phyloP scores from a whole-genome alignment of 2,113 vertebrate genomes.

The Synodontis membranacea region DNA sequence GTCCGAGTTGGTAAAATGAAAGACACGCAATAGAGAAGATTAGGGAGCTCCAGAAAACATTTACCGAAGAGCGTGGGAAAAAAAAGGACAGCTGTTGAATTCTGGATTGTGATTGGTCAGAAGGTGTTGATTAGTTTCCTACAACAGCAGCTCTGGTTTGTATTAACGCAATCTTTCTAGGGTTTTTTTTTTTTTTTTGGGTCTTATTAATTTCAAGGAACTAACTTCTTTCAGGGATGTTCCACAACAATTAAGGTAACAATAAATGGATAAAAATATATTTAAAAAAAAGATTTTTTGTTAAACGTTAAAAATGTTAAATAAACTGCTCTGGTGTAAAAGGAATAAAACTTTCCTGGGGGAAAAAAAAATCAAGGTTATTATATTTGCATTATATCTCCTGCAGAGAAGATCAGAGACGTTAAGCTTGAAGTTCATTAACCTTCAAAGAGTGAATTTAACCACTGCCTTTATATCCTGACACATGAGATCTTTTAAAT shows the following conservation, averaged over 20 bases:
- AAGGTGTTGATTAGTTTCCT: neutral
- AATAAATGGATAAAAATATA: neutral
- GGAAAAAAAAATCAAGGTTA: neutral
- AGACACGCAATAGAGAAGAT: neutral
- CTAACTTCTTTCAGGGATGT: neutral
- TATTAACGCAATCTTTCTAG: neutral
- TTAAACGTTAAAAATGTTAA: neutral
- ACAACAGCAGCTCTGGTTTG: neutral
- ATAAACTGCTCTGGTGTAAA: neutral
- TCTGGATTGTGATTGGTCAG: neutral
- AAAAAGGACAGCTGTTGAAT: neutral
- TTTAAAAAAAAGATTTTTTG: too few relatives aligned
- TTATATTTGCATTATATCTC: neutral
- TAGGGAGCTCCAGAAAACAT: neutral
- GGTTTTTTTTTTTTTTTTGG: too few relatives aligned
- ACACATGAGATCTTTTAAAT: neutral
- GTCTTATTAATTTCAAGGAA: neutral
- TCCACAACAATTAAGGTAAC: neutral
- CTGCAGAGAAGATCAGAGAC: neutral
- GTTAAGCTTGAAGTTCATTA: neutral
- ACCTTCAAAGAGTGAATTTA: conserved; percentile 18
- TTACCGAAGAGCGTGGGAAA: neutral
- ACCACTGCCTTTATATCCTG: conserved; percentile 30
- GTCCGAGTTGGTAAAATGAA: neutral
- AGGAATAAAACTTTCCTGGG: neutral